Percentiles rank a stretch among this genome's conserved stretches.
Evolutionary conservation across 2,888 invertebrate species (phyloP).

Genomic region (Druceiella hillmani): DNA sequence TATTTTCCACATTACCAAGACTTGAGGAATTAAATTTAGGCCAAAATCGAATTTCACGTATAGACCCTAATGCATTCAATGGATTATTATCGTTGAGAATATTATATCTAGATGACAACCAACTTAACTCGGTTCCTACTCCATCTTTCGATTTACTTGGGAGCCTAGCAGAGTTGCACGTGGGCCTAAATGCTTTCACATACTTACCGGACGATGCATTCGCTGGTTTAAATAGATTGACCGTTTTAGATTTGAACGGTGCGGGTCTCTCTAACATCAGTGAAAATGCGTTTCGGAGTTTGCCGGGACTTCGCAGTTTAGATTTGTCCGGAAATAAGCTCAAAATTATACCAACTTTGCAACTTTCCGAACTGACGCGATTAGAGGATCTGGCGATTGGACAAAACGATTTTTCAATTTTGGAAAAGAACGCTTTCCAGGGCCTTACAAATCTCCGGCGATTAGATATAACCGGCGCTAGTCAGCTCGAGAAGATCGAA

Average conservation of each 20-base stretch:
- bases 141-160: conserved; percentile 66
- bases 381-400: conserved; percentile 78
- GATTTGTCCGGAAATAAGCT: conserved; percentile 78
- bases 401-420: conserved; percentile 69
- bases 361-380: conserved; percentile 63
- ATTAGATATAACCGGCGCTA: conserved; percentile 74
- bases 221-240: conserved; percentile 66
- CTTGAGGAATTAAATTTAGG: conserved; percentile 83
- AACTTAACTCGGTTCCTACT: conserved; percentile 71
- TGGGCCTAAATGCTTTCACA: conserved; percentile 78
- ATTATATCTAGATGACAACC: conserved; percentile 80
- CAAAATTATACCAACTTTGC: conserved; percentile 67
- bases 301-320: conserved; percentile 68
- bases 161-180: conserved; percentile 76
- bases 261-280: conserved; percentile 77
- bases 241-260: conserved; percentile 73
- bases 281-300: conserved; percentile 67
- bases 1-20: conserved; percentile 68
- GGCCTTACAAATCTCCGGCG: conserved; percentile 72
- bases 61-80: conserved; percentile 72
- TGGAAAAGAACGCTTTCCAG: conserved; percentile 70
- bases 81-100: conserved; percentile 72
- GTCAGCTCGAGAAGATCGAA: conserved; percentile 64
- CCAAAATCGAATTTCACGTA: conserved; percentile 75
- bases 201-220: conserved; percentile 73